A percentile compares a stretch with the other conserved stretches of the same genome.
These are phyloP conservation scores for Scomberomorus guttatus DNA, from an alignment of 2,797 vertebrate genomes.

Conservation along the genomic window DNA sequence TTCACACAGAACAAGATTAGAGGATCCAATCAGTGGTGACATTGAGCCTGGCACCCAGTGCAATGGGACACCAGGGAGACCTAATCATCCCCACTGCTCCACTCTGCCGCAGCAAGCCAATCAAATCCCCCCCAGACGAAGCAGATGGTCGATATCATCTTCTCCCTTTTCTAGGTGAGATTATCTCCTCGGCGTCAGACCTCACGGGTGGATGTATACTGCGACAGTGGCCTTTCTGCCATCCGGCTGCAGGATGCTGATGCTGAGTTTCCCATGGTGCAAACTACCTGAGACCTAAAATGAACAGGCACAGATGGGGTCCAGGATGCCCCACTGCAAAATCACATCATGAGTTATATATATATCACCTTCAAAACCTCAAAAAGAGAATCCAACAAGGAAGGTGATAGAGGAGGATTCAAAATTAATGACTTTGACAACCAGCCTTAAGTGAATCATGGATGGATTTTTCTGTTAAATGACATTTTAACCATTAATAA, in stretches of 20 bases:
- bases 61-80: conserved; percentile 73
- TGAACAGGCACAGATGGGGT: neutral
- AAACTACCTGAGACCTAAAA: conserved; percentile 22
- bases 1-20: conserved; percentile 80
- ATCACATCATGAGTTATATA: neutral
- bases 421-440: too few relatives aligned
- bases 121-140: conserved; percentile 73
- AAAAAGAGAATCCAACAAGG: neutral
- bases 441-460: neutral
- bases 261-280: conserved; percentile 34
- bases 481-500: conserved; percentile 3
- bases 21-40: conserved; percentile 83
- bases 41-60: conserved; percentile 75
- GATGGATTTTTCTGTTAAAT: neutral
- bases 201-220: conserved; percentile 44
- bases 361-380: conserved; percentile 3
- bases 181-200: conserved; percentile 66
- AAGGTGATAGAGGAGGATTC: too few relatives aligned
- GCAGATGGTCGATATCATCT: conserved; percentile 81
- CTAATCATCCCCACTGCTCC: conserved; percentile 74
- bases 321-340: neutral
- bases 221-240: conserved; percentile 35
- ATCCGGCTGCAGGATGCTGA: conserved; percentile 32
- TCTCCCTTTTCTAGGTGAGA: conserved; percentile 76
- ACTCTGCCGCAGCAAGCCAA: conserved; percentile 58